Evolutionary conservation across 2,888 invertebrate genomes (phyloP).

Genomic region (Empis stercorea): DNA sequence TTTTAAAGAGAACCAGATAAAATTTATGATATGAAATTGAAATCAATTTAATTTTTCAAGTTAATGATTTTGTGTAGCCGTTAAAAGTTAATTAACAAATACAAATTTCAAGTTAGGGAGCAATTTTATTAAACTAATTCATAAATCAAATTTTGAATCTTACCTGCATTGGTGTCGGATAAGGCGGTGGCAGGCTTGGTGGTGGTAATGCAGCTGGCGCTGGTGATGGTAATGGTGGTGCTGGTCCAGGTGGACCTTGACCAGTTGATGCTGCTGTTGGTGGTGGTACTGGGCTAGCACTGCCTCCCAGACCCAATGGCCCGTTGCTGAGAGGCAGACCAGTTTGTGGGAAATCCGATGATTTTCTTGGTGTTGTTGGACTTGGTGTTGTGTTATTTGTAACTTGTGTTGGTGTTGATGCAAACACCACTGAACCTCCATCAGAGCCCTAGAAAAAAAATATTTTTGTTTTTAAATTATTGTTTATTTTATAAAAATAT

Average conservation of each 20-base stretch:
- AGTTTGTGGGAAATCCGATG: constrained; percentile 48
- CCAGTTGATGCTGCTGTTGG: constrained; percentile 8
- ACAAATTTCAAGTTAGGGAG: no score
- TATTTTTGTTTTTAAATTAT: constrained; percentile 11
- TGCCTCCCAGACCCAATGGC: constrained; percentile 49
- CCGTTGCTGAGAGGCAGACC: constrained; percentile 42
- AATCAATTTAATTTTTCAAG: no score
- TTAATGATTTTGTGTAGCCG: no score
- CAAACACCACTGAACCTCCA: constrained; percentile 59
- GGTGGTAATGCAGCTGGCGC: constrained; percentile 56
- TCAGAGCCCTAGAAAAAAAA: constrained; percentile 53
- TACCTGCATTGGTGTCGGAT: constrained; percentile 39
- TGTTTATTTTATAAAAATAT: constrained; percentile 1
- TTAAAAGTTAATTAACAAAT: no score
- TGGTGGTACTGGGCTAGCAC: constrained; percentile 41
- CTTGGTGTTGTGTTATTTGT: constrained; percentile 34
- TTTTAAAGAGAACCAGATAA: no score
- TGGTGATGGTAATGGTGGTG: constrained; percentile 54
- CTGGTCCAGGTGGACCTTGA: constrained; percentile 23
- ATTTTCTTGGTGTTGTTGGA: constrained; percentile 51
- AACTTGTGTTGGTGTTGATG: constrained; percentile 43
- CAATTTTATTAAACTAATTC: no score
- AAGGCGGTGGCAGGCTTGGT: constrained; percentile 50
- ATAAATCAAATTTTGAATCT: constrained; percentile 2
- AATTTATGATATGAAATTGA: no score